Conservation (phyloP, 2,797 vertebrate genomes). For the Loriculus beryllinus region DNA sequence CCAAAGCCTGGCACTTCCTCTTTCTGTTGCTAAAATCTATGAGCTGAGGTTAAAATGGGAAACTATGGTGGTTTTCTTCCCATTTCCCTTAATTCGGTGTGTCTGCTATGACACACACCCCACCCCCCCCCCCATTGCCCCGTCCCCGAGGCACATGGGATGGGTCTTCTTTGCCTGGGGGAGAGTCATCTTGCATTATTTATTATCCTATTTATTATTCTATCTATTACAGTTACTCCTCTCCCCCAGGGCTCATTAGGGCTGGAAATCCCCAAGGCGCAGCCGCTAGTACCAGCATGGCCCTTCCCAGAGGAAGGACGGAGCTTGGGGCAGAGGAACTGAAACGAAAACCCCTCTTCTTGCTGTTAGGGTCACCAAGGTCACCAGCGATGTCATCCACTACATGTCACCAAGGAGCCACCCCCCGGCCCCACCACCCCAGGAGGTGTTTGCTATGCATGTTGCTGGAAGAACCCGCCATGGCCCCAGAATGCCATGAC, state of each 20-base stretch:
- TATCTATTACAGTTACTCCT: neutral
- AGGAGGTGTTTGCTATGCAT: neutral
- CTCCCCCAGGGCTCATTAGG: accelerated
- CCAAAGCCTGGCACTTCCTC: accelerated
- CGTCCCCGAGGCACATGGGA: neutral
- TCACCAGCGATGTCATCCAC: neutral
- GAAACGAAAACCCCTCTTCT: neutral
- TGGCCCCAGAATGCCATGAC: accelerated
- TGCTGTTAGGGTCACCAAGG: neutral
- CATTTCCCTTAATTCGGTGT: neutral
- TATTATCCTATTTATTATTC: neutral
- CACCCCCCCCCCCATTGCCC: neutral
- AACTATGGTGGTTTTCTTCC: accelerated
- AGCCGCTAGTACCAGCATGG: neutral
- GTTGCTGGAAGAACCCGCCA: neutral
- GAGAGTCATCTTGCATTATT: accelerated
- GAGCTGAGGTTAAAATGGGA: neutral
- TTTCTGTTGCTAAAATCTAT: accelerated
- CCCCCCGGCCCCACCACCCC: neutral
- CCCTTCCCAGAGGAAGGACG: neutral
- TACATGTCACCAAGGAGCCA: neutral
- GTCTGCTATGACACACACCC: neutral
- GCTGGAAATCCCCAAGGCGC: neutral
- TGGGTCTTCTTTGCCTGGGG: neutral
- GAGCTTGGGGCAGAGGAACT: neutral